A percentile compares a stretch with the other conserved stretches of the same genome.
Evolutionary conservation across 2,113 vertebrate species (phyloP).

Genomic region (Hippocampus guttulatus): DNA sequence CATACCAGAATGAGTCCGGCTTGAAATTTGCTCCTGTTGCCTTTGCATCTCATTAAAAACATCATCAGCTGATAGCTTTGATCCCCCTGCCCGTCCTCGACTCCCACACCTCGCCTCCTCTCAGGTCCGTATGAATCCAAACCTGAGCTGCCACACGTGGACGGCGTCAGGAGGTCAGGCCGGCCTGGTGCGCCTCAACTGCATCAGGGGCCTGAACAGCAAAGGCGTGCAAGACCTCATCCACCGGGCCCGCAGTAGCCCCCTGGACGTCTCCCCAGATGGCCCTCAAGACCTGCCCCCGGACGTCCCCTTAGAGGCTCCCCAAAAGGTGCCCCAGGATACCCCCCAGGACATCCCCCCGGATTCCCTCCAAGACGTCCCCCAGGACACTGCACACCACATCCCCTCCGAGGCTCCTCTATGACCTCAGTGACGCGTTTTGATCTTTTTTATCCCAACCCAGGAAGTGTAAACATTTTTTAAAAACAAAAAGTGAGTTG

Average conservation of each 20-base stretch:
- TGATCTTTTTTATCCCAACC: background rate
- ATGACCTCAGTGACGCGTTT: background rate
- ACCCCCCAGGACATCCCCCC: slow-evolving; percentile 55
- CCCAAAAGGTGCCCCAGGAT: slow-evolving; percentile 41
- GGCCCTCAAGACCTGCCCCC: slow-evolving; percentile 44
- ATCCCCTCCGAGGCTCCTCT: background rate
- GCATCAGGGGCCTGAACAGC: slow-evolving; percentile 70
- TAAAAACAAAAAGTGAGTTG: background rate
- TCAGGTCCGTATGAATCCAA: slow-evolving; percentile 91
- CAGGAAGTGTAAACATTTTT: background rate
- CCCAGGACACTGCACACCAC: background rate
- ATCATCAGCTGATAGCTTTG: no score
- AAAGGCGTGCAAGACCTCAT: slow-evolving; percentile 61
- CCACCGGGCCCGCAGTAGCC: slow-evolving; percentile 46
- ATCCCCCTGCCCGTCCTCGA: background rate
- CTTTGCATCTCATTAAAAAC: no score
- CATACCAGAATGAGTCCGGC: no score
- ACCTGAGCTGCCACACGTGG: slow-evolving; percentile 84
- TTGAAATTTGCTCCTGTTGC: no score
- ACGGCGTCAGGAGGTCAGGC: slow-evolving; percentile 81
- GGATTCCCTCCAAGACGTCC: slow-evolving; percentile 25
- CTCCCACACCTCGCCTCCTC: background rate
- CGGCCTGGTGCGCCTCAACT: slow-evolving; percentile 83
- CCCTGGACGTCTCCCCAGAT: slow-evolving; percentile 8
- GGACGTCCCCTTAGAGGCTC: slow-evolving; percentile 62